phyloP scores from a whole-genome alignment of 2,888 invertebrate genomes.

The Ectropis crepuscularia region DNA sequence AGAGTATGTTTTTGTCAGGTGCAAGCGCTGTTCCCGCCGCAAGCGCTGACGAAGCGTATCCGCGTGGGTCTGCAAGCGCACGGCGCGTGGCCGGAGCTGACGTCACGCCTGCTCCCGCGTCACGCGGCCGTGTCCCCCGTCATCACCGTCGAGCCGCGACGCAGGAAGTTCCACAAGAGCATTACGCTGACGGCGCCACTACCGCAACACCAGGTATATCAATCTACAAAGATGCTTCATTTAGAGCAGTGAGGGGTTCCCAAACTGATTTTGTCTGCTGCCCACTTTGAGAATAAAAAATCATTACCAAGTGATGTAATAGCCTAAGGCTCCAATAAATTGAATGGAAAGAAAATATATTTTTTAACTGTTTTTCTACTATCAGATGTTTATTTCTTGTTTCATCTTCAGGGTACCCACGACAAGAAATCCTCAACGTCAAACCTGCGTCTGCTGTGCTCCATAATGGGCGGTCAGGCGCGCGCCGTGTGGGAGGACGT shows the following conservation, averaged over 20 bases:
- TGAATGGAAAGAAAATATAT: background rate
- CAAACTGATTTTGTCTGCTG: too few relatives aligned
- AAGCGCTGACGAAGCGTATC: slow-evolving; percentile 99
- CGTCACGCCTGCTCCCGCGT: slow-evolving; percentile 96
- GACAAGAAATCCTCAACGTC: slow-evolving; percentile 77
- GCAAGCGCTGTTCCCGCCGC: slow-evolving; percentile 94
- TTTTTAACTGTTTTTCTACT: background rate
- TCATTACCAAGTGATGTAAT: too few relatives aligned
- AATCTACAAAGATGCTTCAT: too few relatives aligned
- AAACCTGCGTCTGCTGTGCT: slow-evolving; percentile 93
- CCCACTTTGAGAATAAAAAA: too few relatives aligned
- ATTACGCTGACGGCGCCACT: slow-evolving; percentile 98
- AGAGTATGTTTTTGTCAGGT: slow-evolving; percentile 66
- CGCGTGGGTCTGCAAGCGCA: slow-evolving; percentile 99
- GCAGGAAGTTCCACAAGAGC: slow-evolving; percentile 99
- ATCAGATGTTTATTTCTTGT: background rate
- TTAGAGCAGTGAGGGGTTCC: too few relatives aligned
- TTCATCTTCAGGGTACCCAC: slow-evolving; percentile 52
- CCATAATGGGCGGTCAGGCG: slow-evolving; percentile 97
- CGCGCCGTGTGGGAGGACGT: slow-evolving; percentile 99
- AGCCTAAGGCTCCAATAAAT: too few relatives aligned
- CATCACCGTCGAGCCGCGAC: slow-evolving; percentile 98
- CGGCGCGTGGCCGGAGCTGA: slow-evolving; percentile 93
- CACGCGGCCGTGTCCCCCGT: slow-evolving; percentile 99
- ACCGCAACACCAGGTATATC: slow-evolving; percentile 63